Evolutionary conservation across 2,113 vertebrate genomes (phyloP).

Genomic region (Boulengeromyrus knoepffleri): DNA sequence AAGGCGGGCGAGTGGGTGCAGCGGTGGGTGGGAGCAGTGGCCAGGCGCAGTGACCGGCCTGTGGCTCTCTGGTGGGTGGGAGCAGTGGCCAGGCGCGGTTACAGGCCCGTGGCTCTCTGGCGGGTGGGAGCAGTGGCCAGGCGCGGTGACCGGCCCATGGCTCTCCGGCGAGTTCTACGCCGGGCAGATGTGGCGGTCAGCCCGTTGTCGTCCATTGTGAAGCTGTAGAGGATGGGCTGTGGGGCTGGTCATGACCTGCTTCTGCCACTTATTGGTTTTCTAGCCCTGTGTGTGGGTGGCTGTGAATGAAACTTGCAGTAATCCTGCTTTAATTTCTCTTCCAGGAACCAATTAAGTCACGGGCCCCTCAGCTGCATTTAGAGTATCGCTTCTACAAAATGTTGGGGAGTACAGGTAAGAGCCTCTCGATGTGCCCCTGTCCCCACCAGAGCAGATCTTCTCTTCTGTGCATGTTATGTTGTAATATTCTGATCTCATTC

Average conservation of each 20-base stretch:
- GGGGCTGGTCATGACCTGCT: not conserved
- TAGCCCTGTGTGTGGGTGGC: not conserved
- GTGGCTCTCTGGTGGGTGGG: too few species aligned
- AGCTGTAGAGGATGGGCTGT: not conserved
- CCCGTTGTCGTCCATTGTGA: not conserved
- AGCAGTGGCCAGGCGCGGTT: too few species aligned
- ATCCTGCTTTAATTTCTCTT: slow-evolving; percentile 14
- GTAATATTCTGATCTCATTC: not conserved
- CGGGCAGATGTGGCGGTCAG: not conserved
- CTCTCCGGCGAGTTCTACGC: too few species aligned
- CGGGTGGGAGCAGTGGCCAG: too few species aligned
- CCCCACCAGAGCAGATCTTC: not conserved
- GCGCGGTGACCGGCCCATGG: too few species aligned
- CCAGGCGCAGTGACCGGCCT: too few species aligned
- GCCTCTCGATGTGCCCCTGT: not conserved
- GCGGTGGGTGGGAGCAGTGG: too few species aligned
- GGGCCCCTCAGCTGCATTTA: slow-evolving; percentile 92
- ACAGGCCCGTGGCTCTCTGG: too few species aligned
- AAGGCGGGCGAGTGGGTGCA: too few species aligned
- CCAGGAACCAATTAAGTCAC: slow-evolving; percentile 95
- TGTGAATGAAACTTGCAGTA: not conserved
- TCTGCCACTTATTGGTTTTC: not conserved
- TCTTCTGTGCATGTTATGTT: not conserved
- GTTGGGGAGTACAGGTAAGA: slow-evolving; percentile 71
- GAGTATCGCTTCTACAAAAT: slow-evolving; percentile 98